Evolutionary conservation across 2,797 vertebrate species (phyloP).

Genomic region (Acrossocheilus fasciatus): DNA sequence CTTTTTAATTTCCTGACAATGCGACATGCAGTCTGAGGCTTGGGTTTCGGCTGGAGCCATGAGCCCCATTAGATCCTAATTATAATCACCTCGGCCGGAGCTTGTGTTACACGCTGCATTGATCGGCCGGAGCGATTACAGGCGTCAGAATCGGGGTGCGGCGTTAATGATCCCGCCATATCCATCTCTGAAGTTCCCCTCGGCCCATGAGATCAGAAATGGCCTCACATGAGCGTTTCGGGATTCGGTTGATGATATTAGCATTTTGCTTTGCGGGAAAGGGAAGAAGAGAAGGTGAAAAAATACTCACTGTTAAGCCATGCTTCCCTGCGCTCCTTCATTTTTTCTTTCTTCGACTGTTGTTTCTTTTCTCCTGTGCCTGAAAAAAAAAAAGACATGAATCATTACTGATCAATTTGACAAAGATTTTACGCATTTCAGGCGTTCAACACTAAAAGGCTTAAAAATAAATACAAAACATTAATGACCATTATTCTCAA

Average conservation of each 20-base stretch:
- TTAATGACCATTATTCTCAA: background rate
- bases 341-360: slow-evolving; percentile 80
- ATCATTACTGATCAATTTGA: background rate
- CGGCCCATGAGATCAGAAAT: background rate
- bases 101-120: slow-evolving; percentile 73
- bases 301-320: slow-evolving; percentile 80
- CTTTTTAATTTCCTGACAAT: slow-evolving; percentile 64
- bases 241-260: background rate
- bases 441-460: background rate
- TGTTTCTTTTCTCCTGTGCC: slow-evolving; percentile 68
- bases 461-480: background rate
- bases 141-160: slow-evolving; percentile 41
- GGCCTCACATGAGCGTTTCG: background rate
- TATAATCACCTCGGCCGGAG: slow-evolving; percentile 69
- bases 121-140: slow-evolving; percentile 67
- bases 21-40: slow-evolving; percentile 47
- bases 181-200: slow-evolving; percentile 17
- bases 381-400: slow-evolving; percentile 34
- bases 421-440: background rate
- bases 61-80: slow-evolving; percentile 76
- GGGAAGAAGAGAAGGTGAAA: background rate
- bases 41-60: slow-evolving; percentile 65
- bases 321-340: slow-evolving; percentile 76
- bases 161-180: slow-evolving; percentile 37
- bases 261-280: background rate